Evolutionary conservation across 2,113 vertebrate species (phyloP).

Genomic region (Epinephelus lanceolatus): DNA sequence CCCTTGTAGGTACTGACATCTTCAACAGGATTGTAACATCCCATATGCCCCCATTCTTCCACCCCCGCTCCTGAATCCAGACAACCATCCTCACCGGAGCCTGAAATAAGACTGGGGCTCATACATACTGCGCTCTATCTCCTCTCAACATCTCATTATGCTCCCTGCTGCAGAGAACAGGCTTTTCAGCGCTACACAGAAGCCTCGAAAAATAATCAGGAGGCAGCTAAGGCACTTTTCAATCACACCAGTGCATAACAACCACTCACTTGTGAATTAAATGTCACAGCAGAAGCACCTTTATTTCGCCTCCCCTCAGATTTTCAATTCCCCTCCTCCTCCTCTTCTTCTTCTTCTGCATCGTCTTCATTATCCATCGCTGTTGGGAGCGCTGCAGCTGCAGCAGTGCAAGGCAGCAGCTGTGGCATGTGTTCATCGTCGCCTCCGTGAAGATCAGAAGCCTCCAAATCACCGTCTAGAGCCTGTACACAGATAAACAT

Average conservation of each 20-base stretch:
- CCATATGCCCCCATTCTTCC: conserved; percentile 37
- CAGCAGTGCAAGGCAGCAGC: conserved; percentile 7
- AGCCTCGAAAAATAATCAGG: conserved; percentile 58
- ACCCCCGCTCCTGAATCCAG: conserved; percentile 56
- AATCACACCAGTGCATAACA: conserved; percentile 56
- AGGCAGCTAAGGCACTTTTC: conserved; percentile 50
- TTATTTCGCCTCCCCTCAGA: conserved; percentile 38
- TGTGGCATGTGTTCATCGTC: background rate
- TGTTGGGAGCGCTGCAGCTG: conserved; percentile 35
- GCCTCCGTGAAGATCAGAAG: conserved; percentile 30
- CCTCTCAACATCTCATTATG: conserved; percentile 73
- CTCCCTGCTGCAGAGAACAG: conserved; percentile 62
- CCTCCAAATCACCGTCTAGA: conserved; percentile 14
- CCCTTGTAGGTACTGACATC: conserved; percentile 76
- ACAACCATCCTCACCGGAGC: conserved; percentile 68
- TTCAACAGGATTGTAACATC: conserved; percentile 70
- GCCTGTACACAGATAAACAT: conserved; percentile 40
- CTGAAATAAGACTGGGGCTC: conserved; percentile 71
- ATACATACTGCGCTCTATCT: conserved; percentile 39
- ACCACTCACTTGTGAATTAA: conserved; percentile 64
- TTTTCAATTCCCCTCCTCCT: conserved; percentile 33
- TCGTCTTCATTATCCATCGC: conserved; percentile 53
- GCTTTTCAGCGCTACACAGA: conserved; percentile 38
- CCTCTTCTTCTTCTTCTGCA: conserved; percentile 7
- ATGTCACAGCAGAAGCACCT: conserved; percentile 61